Conservation (phyloP, 2,113 vertebrate species). For the Oplegnathus fasciatus region DNA sequence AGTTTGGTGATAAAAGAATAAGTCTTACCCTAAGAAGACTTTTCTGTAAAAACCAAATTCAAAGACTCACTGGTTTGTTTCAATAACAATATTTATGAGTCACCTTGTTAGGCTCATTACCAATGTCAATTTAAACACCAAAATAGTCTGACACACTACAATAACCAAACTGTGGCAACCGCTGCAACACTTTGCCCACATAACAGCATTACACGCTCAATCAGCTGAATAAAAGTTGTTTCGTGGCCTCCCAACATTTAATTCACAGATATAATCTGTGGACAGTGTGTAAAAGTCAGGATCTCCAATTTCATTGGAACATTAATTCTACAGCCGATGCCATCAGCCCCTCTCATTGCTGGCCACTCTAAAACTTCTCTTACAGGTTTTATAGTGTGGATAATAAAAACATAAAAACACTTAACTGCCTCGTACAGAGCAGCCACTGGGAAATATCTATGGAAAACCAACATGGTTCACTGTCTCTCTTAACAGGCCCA, state of each 20-base stretch:
- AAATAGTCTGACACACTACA: not conserved
- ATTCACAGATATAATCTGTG: slow-evolving; percentile 45
- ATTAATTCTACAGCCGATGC: slow-evolving; percentile 57
- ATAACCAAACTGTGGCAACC: not conserved
- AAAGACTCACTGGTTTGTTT: not conserved
- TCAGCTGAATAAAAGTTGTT: slow-evolving; percentile 33
- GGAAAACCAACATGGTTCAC: slow-evolving; percentile 60
- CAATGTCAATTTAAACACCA: not conserved
- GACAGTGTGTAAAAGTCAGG: slow-evolving; percentile 55
- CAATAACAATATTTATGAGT: no score
- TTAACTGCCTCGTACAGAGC: slow-evolving; percentile 39
- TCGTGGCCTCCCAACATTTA: slow-evolving; percentile 21
- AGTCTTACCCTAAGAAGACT: not conserved
- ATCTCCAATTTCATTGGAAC: slow-evolving; percentile 49
- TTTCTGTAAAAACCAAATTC: not conserved
- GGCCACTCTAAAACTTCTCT: slow-evolving; percentile 43
- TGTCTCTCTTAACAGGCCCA: slow-evolving; percentile 50
- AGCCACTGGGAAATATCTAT: slow-evolving; percentile 32
- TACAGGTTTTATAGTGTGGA: slow-evolving; percentile 57
- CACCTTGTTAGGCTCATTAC: not conserved
- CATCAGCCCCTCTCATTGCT: slow-evolving; percentile 41
- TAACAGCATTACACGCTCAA: slow-evolving; percentile 12
- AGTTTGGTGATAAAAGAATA: not conserved
- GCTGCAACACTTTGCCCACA: not conserved
- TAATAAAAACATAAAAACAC: slow-evolving; percentile 57